Evolutionary conservation across 2,888 invertebrate species (phyloP).

Genomic region (Nephrocerus scutellatus): DNA sequence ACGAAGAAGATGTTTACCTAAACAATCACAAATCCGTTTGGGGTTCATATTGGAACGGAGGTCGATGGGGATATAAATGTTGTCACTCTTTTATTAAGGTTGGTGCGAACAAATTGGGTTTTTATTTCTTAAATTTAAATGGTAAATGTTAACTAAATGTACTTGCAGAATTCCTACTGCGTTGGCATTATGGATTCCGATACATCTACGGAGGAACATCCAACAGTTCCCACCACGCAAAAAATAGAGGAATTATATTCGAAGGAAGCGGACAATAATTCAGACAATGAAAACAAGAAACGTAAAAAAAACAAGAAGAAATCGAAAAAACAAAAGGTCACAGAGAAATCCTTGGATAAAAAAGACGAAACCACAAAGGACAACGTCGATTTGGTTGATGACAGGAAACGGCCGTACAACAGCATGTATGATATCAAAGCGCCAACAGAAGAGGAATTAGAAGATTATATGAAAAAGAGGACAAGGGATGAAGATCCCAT

Average conservation of each 20-base stretch:
- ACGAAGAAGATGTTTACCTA: conserved; percentile 86
- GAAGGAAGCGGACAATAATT: conserved; percentile 29
- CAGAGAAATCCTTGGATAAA: neutral
- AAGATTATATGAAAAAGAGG: conserved; percentile 85
- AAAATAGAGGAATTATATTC: neutral
- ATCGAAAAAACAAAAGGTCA: conserved; percentile 35
- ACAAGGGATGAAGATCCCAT: conserved; percentile 87
- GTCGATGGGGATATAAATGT: conserved; percentile 94
- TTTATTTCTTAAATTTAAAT: neutral
- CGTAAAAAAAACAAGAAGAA: conserved; percentile 41
- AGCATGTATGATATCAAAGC: conserved; percentile 78
- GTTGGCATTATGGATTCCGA: conserved; percentile 35
- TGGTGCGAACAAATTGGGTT: conserved; percentile 33
- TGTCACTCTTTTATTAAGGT: conserved; percentile 75
- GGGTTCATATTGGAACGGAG: conserved; percentile 93
- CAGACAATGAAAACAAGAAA: conserved; percentile 46
- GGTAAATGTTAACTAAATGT: neutral
- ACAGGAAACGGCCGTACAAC: conserved; percentile 88
- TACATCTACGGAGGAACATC: conserved; percentile 16
- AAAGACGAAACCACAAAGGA: conserved; percentile 25
- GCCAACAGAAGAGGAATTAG: conserved; percentile 87
- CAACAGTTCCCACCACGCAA: conserved; percentile 14
- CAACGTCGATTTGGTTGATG: conserved; percentile 60
- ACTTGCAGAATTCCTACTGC: conserved; percentile 37
- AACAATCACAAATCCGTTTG: conserved; percentile 93